These are phyloP conservation scores for Manis crassicaudata DNA, from an alignment of 2,797 vertebrate genomes.

Conservation along the genomic window DNA sequence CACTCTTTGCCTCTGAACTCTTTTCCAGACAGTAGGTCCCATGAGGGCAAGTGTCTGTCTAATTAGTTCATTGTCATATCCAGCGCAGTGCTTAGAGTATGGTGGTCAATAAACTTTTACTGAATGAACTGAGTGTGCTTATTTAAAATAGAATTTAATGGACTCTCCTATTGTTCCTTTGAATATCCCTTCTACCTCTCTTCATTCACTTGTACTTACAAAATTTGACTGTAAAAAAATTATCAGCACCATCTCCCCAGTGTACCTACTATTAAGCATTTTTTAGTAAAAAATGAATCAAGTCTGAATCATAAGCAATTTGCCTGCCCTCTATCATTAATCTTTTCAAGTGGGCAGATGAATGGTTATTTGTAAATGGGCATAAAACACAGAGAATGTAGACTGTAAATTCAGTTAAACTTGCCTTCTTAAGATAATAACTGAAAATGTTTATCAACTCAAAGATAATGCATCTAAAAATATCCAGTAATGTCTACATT, in stretches of 20 bases:
- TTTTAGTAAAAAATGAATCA: slow-evolving; percentile 72
- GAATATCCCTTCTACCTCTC: slow-evolving; percentile 23
- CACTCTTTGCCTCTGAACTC: slow-evolving; percentile 1
- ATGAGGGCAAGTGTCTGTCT: background rate
- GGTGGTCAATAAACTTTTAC: background rate
- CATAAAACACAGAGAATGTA: slow-evolving; percentile 35
- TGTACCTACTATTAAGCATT: slow-evolving; percentile 56
- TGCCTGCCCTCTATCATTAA: slow-evolving; percentile 65
- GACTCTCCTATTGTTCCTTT: background rate
- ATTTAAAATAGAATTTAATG: slow-evolving; percentile 51
- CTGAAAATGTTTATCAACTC: slow-evolving; percentile 67
- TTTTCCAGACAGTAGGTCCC: background rate
- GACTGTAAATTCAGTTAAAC: slow-evolving; percentile 40
- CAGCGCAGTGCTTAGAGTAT: background rate
- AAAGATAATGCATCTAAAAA: slow-evolving; percentile 70
- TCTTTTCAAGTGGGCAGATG: slow-evolving; percentile 61
- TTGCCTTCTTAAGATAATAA: slow-evolving; percentile 63
- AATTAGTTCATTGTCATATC: slow-evolving; percentile 10
- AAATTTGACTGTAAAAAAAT: slow-evolving; percentile 26
- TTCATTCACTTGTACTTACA: slow-evolving; percentile 35
- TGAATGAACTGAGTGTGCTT: slow-evolving; percentile 24
- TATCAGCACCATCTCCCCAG: slow-evolving; percentile 49
- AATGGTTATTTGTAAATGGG: slow-evolving; percentile 64
- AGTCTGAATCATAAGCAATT: slow-evolving; percentile 69
- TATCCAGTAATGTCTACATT: slow-evolving; percentile 21